These are phyloP conservation scores for Chlorospingus flavigularis DNA, from an alignment of 2,797 vertebrate species.

Conservation along the genomic window DNA sequence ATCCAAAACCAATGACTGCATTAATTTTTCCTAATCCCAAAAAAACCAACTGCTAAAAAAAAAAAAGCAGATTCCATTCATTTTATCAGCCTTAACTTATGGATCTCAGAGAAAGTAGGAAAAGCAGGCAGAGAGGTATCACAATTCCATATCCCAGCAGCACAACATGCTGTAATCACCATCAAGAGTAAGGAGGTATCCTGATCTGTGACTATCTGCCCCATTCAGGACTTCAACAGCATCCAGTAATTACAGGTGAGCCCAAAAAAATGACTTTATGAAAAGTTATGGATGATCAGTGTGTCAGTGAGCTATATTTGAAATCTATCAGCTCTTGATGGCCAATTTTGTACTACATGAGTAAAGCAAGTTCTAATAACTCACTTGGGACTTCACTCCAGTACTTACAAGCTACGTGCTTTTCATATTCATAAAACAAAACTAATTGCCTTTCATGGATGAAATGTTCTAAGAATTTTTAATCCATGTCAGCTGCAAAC, in stretches of 20 bases:
- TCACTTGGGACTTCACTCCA: slow-evolving; percentile 68
- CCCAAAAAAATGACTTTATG: not conserved
- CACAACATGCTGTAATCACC: not conserved
- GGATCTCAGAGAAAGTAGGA: not conserved
- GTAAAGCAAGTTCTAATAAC: slow-evolving; percentile 69
- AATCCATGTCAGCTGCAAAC: slow-evolving; percentile 66
- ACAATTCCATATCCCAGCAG: not conserved
- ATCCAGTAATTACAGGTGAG: slow-evolving; percentile 22
- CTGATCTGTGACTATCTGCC: not conserved
- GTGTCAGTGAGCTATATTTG: slow-evolving; percentile 56
- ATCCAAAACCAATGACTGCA: not conserved
- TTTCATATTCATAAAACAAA: slow-evolving; percentile 74
- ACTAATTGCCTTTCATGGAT: slow-evolving; percentile 73
- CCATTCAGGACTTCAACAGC: not conserved
- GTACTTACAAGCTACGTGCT: slow-evolving; percentile 69
- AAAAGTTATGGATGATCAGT: slow-evolving; percentile 47
- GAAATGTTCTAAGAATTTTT: slow-evolving; percentile 68
- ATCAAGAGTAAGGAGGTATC: not conserved
- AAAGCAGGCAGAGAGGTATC: not conserved
- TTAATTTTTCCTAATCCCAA: not conserved
- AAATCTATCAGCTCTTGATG: slow-evolving; percentile 67
- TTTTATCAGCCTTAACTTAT: not conserved
- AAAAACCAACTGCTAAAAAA: not conserved
- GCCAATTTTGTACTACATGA: slow-evolving; percentile 73
- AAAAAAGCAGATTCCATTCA: not conserved